Base-by-base conservation (phyloP, 1,140 invertebrate species). In the Camponotus floridanus region DNA sequence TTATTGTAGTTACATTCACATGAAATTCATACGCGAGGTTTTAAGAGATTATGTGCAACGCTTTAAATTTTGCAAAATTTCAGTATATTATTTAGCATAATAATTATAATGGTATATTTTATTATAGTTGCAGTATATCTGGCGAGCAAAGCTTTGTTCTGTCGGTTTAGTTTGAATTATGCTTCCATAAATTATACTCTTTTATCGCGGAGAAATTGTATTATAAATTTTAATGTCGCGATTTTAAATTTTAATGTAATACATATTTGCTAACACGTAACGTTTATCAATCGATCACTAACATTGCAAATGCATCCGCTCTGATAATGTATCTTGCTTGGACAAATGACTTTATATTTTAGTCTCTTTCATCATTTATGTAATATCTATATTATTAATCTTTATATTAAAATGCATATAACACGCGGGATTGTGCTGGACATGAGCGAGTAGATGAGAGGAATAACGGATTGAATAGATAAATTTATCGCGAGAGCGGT, bases 401-500 rank as follows among this genome's bases (percentile, higher is more conserved):
- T 42, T 7, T 65, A 31, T n/a, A 39, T 42, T 33, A 71, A 13
- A 73, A 62, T 62, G 5, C 26, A 26, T 26, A 13, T 5, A 7
- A 31, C 31, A 31, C 42, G 45, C 36, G 7, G 31, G 62, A 67
- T 31, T 18, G 18, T 18, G 26, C 2, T 42, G 55, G 31, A 61
- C n/a, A 18, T 36, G 31, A 36, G 42, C 3, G 48, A 9, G 33
- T 6, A 67, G 15, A 0, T 15, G 26, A 15, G 48, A 81, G 45
- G 15, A 51, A 67, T 78, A 57, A 57, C 18, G 7, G 18, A 71
- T 11, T 7, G 39, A 39, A 81, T 33, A 57, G 26, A 18, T 45
- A 21, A 81, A 81, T 73, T 15, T 11, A 33, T 36, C 65, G 78
- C 36, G 36, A 80, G 36, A 51, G 6, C 15, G 78, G 33, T 13